Evolutionary conservation across 1,140 invertebrate species (phyloP), one percentile per base, ranked within the genome.

Genomic region (Delia radicum): DNA sequence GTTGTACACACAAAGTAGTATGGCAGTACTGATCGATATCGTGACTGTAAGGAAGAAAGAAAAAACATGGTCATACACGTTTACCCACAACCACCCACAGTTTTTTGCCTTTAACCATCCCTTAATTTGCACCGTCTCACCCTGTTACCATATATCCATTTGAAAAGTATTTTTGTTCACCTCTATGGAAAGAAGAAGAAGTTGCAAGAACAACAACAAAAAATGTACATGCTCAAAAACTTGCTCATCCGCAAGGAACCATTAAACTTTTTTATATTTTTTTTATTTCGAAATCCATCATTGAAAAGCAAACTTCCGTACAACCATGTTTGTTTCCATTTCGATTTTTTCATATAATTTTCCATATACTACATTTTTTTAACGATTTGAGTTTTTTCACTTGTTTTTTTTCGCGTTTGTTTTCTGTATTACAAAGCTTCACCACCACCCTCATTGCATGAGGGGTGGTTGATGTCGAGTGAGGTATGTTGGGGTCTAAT

Each of bases 171-270:
- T n/a, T n/a, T n/a, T 42, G 31, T 65, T 42, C 6, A 46, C 62
- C 33, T 27, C 21, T 48, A 33, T 73, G 71, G 37, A 73, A 28
- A 21, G 15, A 21, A 46, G 8, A 55, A 21, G 10, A 55, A 55
- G 24, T 15, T 15, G n/a, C 1, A 48, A 12, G 7, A 55, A 46
- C 21, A 73, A 26, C 33, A 71, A 71, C 29, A 33, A 29, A 55
- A 61, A 73, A 69, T 71, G n/a, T n/a, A n/a, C 27, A 75, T 74
- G 63, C 76, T 74, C 55, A 78, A 81, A 81, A 76, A 76, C 74
- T 79, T 78, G 82, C 81, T 82, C 82, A 83, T 78, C 82, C 82
- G 82, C 80, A 79, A 78, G 81, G 81, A 81, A 84, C 82, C 82
- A 84, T 84, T 84, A 84, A 84, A 84, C 82, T 84, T 69, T 31